Evolutionary conservation across 2,888 invertebrate genomes (phyloP), one percentile per base, ranked within the genome.

Genomic region (Drosophila mercatorum): DNA sequence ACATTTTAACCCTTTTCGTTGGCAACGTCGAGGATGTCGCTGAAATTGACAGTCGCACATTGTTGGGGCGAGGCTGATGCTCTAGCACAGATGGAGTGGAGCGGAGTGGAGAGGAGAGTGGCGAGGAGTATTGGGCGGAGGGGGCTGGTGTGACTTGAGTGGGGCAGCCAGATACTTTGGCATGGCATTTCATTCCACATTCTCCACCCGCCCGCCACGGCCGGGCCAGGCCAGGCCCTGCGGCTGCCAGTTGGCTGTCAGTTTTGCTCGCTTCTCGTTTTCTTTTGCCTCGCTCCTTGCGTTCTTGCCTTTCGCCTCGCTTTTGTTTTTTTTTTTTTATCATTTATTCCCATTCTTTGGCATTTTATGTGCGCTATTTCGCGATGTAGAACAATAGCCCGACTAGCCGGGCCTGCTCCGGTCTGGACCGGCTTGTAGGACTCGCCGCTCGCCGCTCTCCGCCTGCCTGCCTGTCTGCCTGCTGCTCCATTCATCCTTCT

Each of bases 281-380:
- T 44, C 62, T 51, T 56, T 26, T 22, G n/a, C 57, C 17, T 12
- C 68, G 51, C 60, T 52, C 46, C 62, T 73, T 62, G 52, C 55
- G 60, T 59, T 75, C 60, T 26, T 26, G 38, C 74, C 53, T 62
- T 46, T 59, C 44, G 22, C 47, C 36, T 14, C 68, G 52, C 63
- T 55, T 46, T 38, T 17, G 51, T 71, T 17, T 17, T 17, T 71
- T 17, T 17, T 71, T 52, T 61, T 86, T 88, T 83, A 83, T 83
- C 89, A 88, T 83, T 88, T 88, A 78, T 86, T 57, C 68, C 89
- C 81, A 83, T 86, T 83, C 89, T 83, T 75, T 88, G 87, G 81
- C 68, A 80, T 88, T 88, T 88, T 83, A 88, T 86, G 75, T 88
- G 81, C 77, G 84, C 89, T 87, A 84, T 89, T 84, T 89, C 84